These are phyloP conservation scores for Eupithecia pulchellata DNA, from an alignment of 2,888 invertebrate species.

Conservation along the genomic window DNA sequence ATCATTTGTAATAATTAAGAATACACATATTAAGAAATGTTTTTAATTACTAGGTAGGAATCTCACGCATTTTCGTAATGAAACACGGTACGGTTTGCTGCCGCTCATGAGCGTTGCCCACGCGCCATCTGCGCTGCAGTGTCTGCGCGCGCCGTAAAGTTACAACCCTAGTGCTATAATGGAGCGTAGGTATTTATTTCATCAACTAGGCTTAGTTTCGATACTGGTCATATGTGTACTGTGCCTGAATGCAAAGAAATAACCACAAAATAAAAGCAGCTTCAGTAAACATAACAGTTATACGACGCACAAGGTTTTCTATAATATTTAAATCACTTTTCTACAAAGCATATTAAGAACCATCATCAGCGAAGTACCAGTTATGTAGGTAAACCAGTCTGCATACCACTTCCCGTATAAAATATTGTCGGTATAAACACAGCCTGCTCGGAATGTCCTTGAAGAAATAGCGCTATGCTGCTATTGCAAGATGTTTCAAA, in stretches of 20 bases:
- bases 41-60: too few relatives aligned
- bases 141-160: too few relatives aligned
- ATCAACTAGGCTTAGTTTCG: too few relatives aligned
- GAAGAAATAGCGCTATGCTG: slow-evolving; percentile 32
- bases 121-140: too few relatives aligned
- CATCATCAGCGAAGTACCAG: slow-evolving; percentile 30
- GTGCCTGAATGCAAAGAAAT: slow-evolving; percentile 15
- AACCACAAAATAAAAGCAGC: slow-evolving; percentile 18
- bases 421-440: slow-evolving; percentile 41
- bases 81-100: too few relatives aligned
- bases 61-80: too few relatives aligned
- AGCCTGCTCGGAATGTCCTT: slow-evolving; percentile 39
- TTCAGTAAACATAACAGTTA: neutral
- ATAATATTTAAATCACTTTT: neutral
- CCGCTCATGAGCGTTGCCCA: too few relatives aligned
- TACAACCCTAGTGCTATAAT: too few relatives aligned
- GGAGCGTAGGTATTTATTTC: too few relatives aligned
- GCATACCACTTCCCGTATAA: slow-evolving; percentile 41
- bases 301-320: neutral
- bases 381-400: slow-evolving; percentile 45
- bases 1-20: too few relatives aligned
- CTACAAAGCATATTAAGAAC: neutral
- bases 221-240: too few relatives aligned
- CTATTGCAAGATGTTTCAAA: slow-evolving; percentile 32
- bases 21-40: too few relatives aligned